These are phyloP conservation scores for Acanthacorydalis orientalis DNA, from an alignment of 2,888 invertebrate genomes.

Conservation along the genomic window DNA sequence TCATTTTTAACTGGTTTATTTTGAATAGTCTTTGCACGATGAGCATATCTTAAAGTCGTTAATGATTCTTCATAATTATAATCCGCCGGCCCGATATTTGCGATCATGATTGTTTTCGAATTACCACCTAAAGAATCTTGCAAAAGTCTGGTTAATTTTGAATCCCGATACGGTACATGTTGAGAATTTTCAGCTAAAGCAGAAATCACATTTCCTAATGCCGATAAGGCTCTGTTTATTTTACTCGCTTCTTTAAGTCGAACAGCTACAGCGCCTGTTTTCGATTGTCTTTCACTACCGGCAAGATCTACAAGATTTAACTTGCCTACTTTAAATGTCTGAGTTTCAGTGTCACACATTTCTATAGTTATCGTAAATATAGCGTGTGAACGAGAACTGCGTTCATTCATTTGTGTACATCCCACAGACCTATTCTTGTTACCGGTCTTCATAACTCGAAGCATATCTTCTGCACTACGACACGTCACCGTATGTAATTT, in stretches of 20 bases:
- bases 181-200: constrained; percentile 88
- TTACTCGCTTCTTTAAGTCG: constrained; percentile 91
- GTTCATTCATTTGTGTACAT: constrained; percentile 96
- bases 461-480: constrained; percentile 85
- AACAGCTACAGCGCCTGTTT: constrained; percentile 89
- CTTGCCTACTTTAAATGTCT: constrained; percentile 65
- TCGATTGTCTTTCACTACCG: constrained; percentile 92
- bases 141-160: constrained; percentile 85
- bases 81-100: constrained; percentile 93
- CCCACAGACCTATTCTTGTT: constrained; percentile 91
- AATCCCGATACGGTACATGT: constrained; percentile 95
- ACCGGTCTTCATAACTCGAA: constrained; percentile 83
- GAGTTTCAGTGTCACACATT: constrained; percentile 59
- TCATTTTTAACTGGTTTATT: constrained; percentile 98
- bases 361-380: constrained; percentile 97
- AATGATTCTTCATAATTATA: constrained; percentile 97
- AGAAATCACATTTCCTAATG: constrained; percentile 96
- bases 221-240: constrained; percentile 91
- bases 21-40: constrained; percentile 95
- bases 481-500: constrained; percentile 90
- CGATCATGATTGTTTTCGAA: constrained; percentile 98
- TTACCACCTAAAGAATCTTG: constrained; percentile 98
- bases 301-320: constrained; percentile 96
- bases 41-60: constrained; percentile 91
- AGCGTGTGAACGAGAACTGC: constrained; percentile 94